Base-by-base conservation (phyloP, 2,888 invertebrate genomes). In the Mechanitis mazaeus region DNA sequence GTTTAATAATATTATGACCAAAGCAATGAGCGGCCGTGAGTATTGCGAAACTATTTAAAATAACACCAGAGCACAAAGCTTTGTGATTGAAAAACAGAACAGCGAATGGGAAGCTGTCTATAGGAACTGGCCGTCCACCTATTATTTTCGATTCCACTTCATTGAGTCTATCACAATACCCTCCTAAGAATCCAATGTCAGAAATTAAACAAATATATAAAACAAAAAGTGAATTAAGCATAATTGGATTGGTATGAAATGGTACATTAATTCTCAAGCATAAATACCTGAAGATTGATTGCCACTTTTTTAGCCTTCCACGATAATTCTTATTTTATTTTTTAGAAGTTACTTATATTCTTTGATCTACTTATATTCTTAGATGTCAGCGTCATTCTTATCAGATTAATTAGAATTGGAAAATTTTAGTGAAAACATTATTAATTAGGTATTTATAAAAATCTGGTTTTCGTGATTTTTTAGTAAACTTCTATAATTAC, bases 21-120 rank as follows among this genome's bases (percentile, higher is more conserved):
- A 87, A 77, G 59, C 87, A 87, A 66, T 87, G 87, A 0, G 81
- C 87, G 1, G 86, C 77, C 0, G 87, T 84, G 28, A 86, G 65
- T 2, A 85, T 56, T 3, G 75, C 66, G 78, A 81, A 85, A 47
- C 80, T 82, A 56, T 80, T 80, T 2, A 87, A 5, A 6, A 87
- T 81, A 0, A 74, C 77, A 0, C 83, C 85, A 5, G 80, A 80
- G 63, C 87, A 87, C 46, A 85, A 64, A 1, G 76, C 64, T 0
- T 81, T 84, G 6, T 65, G 59, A 64, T 85, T 87, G 46, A 77
- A 81, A 55, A 87, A 74, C 63, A 83, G 77, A 0, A 76, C 79
- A 1, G 80, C 72, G 56, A 71, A 78, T 0, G 87, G 86, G 59
- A 75, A 81, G 1, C 59, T 61, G 12, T 77, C 74, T 20, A 84